phyloP scores from a whole-genome alignment of 2,888 invertebrate genomes.

The Volucella bombylans region DNA sequence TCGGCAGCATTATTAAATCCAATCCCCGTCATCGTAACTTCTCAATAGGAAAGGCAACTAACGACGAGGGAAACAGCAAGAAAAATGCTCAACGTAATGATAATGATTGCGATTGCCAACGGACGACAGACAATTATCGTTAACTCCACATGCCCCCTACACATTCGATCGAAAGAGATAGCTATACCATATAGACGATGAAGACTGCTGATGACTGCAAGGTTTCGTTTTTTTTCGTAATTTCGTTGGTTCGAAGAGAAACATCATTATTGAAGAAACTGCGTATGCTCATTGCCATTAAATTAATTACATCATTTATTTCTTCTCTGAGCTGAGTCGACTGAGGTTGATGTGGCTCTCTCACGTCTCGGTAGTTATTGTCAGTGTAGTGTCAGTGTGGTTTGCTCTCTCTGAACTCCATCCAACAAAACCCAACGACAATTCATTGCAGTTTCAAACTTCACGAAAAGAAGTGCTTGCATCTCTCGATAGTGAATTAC shows the following conservation, averaged over 20 bases:
- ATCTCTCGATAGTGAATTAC: slow-evolving; percentile 29
- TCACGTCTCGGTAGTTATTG: not conserved
- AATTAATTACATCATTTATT: slow-evolving; percentile 77
- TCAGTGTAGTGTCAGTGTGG: slow-evolving; percentile 9
- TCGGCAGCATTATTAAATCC: slow-evolving; percentile 56
- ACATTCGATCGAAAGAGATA: slow-evolving; percentile 43
- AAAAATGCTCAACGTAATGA: slow-evolving; percentile 54
- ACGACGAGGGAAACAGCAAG: not conserved
- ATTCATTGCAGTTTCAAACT: slow-evolving; percentile 73
- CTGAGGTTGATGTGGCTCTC: slow-evolving; percentile 20
- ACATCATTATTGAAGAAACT: slow-evolving; percentile 71
- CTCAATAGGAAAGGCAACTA: slow-evolving; percentile 5
- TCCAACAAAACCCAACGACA: slow-evolving; percentile 64
- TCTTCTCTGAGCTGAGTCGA: slow-evolving; percentile 61
- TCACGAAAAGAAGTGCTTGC: slow-evolving; percentile 69
- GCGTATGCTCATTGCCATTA: slow-evolving; percentile 76
- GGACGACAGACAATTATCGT: slow-evolving; percentile 67
- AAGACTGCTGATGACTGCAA: slow-evolving; percentile 52
- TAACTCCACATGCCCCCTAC: slow-evolving; percentile 46
- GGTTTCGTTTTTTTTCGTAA: slow-evolving; percentile 35
- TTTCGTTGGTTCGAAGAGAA: slow-evolving; percentile 67
- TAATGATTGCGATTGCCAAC: slow-evolving; percentile 57
- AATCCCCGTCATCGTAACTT: slow-evolving; percentile 34
- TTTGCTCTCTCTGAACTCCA: slow-evolving; percentile 61
- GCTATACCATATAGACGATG: slow-evolving; percentile 36